Evolutionary conservation across 2,888 invertebrate species (phyloP), one percentile per base, ranked within the genome.

Genomic region (Erpobdella octoculata): DNA sequence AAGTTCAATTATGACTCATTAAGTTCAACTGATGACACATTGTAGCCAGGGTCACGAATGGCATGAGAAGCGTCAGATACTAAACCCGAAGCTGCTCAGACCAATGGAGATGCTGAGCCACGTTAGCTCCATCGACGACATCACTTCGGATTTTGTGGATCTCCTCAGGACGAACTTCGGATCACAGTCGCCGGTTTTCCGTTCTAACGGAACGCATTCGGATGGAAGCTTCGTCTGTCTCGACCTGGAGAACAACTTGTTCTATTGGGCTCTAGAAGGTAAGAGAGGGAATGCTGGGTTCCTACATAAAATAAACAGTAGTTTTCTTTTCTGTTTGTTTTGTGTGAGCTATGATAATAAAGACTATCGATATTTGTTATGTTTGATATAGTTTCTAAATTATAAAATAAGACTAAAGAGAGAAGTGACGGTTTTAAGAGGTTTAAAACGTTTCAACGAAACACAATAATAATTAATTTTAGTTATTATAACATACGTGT

Each of bases 181-280:
- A 53, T 25, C 12, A 25, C n/a, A n/a, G n/a, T n/a, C n/a, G n/a
- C n/a, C n/a, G n/a, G n/a, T n/a, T n/a, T 28, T n/a, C 9, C 53
- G 28, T 1, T n/a, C 4, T 1, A 3, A 21, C 9, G 18, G 9
- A 6, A 15, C 5, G 21, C 73, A 75, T 61, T 71, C 77, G 35
- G n/a, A 72, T 0, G 72, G 77, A n/a, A 73, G 76, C 1, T 78
- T 78, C 68, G 78, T 82, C 18, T 73, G 73, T 1, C 78, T 77
- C 8, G 70, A 37, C 38, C 38, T 83, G 37, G 81, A 82, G 72
- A 77, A 78, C 62, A 80, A 82, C 72, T 74, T 82, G 31, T 83
- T 83, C 76, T 81, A 81, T 75, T 83, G 83, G 83, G 80, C 82
- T 1, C 78, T 83, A 78, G 83, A 83, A 78, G 81, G 83, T 83